Evolutionary conservation across 1,140 invertebrate species (phyloP).

Genomic region (Eriosoma lanigerum): DNA sequence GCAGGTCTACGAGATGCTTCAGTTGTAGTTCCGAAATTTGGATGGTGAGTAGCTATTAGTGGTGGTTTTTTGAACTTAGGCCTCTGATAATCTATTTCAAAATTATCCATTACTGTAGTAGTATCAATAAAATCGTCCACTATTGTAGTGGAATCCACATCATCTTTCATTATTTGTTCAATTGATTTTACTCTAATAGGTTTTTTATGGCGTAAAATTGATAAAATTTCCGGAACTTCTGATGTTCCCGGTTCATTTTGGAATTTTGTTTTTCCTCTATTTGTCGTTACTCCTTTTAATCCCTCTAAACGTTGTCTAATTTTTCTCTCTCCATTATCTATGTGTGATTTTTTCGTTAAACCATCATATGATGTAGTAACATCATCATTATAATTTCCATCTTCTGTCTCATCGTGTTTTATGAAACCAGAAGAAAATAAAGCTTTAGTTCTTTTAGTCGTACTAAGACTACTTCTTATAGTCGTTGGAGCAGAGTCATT

Average conservation of each 20-base stretch:
- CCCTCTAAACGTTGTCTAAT: constrained; percentile 34
- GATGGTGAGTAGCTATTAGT: constrained; percentile 33
- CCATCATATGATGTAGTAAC: constrained; percentile 30
- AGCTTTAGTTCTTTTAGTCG: constrained; percentile 20
- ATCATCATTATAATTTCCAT: not conserved
- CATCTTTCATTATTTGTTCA: constrained; percentile 26
- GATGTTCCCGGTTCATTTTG: constrained; percentile 36
- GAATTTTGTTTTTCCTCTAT: constrained; percentile 28
- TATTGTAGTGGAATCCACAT: not conserved
- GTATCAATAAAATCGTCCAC: constrained; percentile 8
- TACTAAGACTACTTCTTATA: not conserved
- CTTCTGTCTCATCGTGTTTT: constrained; percentile 13
- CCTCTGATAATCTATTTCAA: constrained; percentile 6
- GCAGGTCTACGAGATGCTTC: constrained; percentile 17
- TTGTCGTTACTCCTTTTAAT: constrained; percentile 34
- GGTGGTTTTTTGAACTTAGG: constrained; percentile 44
- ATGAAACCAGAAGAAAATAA: not conserved
- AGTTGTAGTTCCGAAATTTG: constrained; percentile 43
- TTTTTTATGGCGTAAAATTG: constrained; percentile 6
- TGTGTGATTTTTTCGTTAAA: not conserved
- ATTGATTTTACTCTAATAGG: constrained; percentile 23
- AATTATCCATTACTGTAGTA: constrained; percentile 9
- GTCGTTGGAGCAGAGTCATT: constrained; percentile 16
- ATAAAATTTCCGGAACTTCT: constrained; percentile 13
- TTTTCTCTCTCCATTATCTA: constrained; percentile 35